A percentile compares a stretch with the other conserved stretches of the same genome.
Evolutionary conservation across 2,113 vertebrate genomes (phyloP).

Genomic region (Conger conger): DNA sequence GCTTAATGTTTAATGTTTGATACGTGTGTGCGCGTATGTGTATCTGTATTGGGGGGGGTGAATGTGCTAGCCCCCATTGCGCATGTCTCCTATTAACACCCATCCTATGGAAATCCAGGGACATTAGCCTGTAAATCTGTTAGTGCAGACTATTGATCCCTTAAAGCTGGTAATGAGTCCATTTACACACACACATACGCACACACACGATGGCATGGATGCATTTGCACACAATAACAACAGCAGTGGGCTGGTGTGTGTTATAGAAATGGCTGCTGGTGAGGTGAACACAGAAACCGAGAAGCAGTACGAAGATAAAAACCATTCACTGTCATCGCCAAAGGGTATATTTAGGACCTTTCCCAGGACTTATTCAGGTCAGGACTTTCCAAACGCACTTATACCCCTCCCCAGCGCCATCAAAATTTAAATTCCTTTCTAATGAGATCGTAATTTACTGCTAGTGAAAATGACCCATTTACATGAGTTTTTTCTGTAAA

Average conservation of each 20-base stretch:
- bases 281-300: not conserved
- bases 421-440: not conserved
- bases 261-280: not conserved
- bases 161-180: not conserved
- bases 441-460: not conserved
- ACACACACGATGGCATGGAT: constrained; percentile 13
- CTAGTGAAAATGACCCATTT: not conserved
- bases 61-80: not conserved
- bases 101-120: not conserved
- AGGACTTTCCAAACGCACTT: not conserved
- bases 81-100: constrained; percentile 9
- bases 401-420: not conserved
- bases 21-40: not conserved
- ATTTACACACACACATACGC: not conserved
- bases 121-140: constrained; percentile 6
- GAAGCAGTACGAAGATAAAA: not conserved
- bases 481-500: not conserved
- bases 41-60: not conserved
- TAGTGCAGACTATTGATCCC: constrained; percentile 36
- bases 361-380: not conserved
- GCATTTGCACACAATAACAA: not conserved
- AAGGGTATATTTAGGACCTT: not conserved
- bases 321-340: not conserved
- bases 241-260: not conserved
- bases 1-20: constrained; percentile 7